Percentiles rank a stretch among this genome's conserved stretches.
Conservation (phyloP, 2,797 vertebrate species). For the Spinibarbus caldwelli region DNA sequence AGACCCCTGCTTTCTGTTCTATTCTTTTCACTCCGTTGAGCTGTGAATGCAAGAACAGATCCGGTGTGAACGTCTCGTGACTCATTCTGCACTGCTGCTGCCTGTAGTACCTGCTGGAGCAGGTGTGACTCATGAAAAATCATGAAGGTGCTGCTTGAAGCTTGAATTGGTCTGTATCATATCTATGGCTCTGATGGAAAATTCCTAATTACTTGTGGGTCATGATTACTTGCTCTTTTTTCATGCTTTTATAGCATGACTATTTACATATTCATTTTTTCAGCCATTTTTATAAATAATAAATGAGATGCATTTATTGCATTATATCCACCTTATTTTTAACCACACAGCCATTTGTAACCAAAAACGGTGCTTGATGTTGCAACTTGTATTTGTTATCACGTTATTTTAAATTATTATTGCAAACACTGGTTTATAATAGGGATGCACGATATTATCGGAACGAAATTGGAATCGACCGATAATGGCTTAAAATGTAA, state of each 20-base stretch:
- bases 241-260: neutral
- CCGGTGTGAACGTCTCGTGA: too few species aligned
- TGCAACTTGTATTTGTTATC: neutral
- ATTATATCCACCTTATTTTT: neutral
- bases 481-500: too few species aligned
- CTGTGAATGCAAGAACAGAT: neutral
- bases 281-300: neutral
- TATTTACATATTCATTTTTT: neutral
- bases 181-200: neutral
- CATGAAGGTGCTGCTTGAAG: neutral
- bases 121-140: conserved; percentile 15
- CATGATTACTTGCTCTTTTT: neutral
- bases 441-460: too few species aligned
- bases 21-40: neutral
- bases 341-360: too few species aligned
- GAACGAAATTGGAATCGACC: too few species aligned
- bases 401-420: neutral
- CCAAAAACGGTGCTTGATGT: neutral
- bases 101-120: neutral
- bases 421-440: too few species aligned
- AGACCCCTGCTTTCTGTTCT: neutral
- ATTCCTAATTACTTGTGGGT: neutral
- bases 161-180: neutral
- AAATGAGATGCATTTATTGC: neutral
- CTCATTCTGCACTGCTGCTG: neutral